Evolutionary conservation across 2,113 vertebrate genomes (phyloP), one percentile per base, ranked within the genome.

Genomic region (Todiramphus chloris): DNA sequence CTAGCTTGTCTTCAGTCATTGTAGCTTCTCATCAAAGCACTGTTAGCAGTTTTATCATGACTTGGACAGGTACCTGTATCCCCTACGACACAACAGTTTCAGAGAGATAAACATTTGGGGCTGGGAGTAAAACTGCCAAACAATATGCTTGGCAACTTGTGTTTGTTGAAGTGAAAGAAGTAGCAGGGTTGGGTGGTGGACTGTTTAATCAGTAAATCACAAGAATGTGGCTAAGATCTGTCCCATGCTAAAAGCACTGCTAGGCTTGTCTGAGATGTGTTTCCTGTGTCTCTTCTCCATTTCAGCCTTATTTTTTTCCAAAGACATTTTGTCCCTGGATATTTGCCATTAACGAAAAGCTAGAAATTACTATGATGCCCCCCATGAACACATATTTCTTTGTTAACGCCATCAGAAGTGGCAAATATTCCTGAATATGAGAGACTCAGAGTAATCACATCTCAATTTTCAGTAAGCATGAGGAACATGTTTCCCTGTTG

Each of bases 221-320:
- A 41, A 75, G 17, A 72, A 4, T 0, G 0, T 59, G 58, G 20
- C 16, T 41, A 30, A 69, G 28, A 21, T 58, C 11, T 86, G 50
- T 37, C 33, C 30, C 0, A 0, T 67, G 56, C 43, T 75, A 53
- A 88, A 90, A 59, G 20, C 3, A 1, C 35, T n/a, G 46, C 13
- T 64, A 73, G 11, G 20, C 35, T 21, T 74, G 35, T 25, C 19
- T 70, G 19, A 41, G 39, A 17, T 56, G 12, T 58, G 25, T 78
- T 75, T 30, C 25, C 46, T 53, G 31, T 5, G 35, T 85, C 15
- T 37, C 13, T 63, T 58, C 82, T 58, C 14, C 14, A 23, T 48
- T 70, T 62, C 41, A 66, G 13, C 8, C 46, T 37, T 66, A 44
- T 44, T 60, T 80, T 37, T 84, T 89, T 13, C 39, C 67, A 35